Evolutionary conservation across 2,113 vertebrate species (phyloP).

Genomic region (Uria lomvia): DNA sequence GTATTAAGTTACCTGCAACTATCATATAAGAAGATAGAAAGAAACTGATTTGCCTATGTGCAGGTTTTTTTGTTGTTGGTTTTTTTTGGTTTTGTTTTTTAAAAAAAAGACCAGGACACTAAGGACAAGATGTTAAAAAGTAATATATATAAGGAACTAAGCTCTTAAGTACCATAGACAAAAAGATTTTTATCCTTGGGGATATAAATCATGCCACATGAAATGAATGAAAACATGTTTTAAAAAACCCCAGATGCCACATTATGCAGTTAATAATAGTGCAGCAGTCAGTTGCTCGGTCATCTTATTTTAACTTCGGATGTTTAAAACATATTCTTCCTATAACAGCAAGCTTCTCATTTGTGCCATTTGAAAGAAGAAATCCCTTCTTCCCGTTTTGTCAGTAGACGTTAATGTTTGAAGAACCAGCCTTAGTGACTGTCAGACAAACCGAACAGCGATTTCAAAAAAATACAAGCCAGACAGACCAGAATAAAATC

Average conservation of each 20-base stretch:
- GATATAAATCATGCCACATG: background rate
- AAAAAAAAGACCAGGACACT: background rate
- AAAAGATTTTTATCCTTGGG: background rate
- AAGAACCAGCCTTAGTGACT: background rate
- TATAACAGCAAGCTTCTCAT: background rate
- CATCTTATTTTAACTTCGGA: background rate
- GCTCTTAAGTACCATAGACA: background rate
- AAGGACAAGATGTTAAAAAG: background rate
- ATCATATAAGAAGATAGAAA: background rate
- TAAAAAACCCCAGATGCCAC: background rate
- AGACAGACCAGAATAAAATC: background rate
- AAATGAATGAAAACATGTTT: slow-evolving; percentile 5
- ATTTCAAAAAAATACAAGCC: background rate
- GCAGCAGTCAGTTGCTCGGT: background rate
- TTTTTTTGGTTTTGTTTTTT: background rate
- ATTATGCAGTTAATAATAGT: background rate
- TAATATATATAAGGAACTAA: background rate
- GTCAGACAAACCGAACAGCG: background rate
- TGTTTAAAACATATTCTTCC: background rate
- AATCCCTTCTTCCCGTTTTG: background rate
- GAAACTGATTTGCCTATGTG: background rate
- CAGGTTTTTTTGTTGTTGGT: background rate
- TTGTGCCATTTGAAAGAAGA: slow-evolving; percentile 1
- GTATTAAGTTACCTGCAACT: background rate
- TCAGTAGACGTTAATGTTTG: background rate